Conservation (phyloP, 35 echinoderm and acorn worm species). For the Diadema setosum region DNA sequence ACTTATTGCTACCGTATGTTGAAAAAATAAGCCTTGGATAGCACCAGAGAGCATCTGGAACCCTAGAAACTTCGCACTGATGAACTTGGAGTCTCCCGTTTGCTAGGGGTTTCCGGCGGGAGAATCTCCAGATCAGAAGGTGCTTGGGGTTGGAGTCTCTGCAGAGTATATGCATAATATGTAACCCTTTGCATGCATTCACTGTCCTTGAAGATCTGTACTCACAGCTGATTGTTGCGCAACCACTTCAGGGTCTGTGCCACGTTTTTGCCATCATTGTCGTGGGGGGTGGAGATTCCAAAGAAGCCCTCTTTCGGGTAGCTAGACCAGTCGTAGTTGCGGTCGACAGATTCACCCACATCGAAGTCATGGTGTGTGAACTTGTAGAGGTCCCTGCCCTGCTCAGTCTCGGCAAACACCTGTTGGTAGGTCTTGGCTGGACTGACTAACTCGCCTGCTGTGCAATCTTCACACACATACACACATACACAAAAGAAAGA, state of each 20-base stretch:
- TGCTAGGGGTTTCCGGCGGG: too few relatives aligned
- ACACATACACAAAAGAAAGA: too few relatives aligned
- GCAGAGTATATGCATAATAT: too few relatives aligned
- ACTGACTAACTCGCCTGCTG: slow-evolving; percentile 89
- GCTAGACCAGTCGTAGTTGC: slow-evolving; percentile 87
- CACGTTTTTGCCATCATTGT: slow-evolving; percentile 90
- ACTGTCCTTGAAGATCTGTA: too few relatives aligned
- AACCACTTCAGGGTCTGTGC: slow-evolving; percentile 81
- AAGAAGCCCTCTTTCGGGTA: slow-evolving; percentile 84
- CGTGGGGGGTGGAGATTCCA: slow-evolving; percentile 84
- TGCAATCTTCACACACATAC: slow-evolving; percentile 49
- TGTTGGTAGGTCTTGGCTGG: slow-evolving; percentile 72
- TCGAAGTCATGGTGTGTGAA: slow-evolving; percentile 90
- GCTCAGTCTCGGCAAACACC: slow-evolving; percentile 58
- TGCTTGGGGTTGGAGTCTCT: too few relatives aligned
- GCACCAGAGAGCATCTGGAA: too few relatives aligned
- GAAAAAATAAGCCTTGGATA: too few relatives aligned
- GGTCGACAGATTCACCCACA: slow-evolving; percentile 76
- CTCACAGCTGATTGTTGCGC: slow-evolving; percentile 87
- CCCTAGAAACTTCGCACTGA: too few relatives aligned
- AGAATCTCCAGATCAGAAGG: too few relatives aligned
- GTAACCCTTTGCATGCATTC: too few relatives aligned
- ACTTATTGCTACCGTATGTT: too few relatives aligned
- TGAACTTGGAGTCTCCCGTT: too few relatives aligned
- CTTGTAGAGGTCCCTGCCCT: slow-evolving; percentile 85